Evolutionary conservation across 2,888 invertebrate genomes (phyloP), one percentile per base, ranked within the genome.

Genomic region (Oligia strigilis): DNA sequence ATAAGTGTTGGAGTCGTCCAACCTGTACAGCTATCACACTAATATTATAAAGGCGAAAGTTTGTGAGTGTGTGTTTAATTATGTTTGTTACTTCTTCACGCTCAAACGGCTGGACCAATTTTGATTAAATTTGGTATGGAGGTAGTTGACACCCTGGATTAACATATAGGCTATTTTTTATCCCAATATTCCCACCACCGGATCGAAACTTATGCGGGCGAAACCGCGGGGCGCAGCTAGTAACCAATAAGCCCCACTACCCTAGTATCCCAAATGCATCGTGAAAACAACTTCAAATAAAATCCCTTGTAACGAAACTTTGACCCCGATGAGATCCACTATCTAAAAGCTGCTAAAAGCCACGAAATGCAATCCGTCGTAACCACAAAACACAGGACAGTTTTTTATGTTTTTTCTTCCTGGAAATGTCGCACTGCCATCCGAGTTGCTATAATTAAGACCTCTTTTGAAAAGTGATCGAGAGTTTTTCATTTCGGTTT

Each of bases 401-500:
- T 17, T 46, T 69, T 36, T 55, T 67, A 23, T 29, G 4, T 36
- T 43, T 75, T 78, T 73, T 36, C 2, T 40, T 40, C 19, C 52
- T 23, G 29, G 43, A 36, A 67, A 67, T 40, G n/a, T 29, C 46
- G n/a, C 52, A 58, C 52, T 62, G 58, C 40, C 65, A 67, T 70
- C 67, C 55, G 64, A 77, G 75, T 80, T 80, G 43, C 77, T 82
- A 78, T 85, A 85, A 87, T 80, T 76, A 84, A 76, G 82, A 79
- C 19, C 46, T 66, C 75, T 78, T 79, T 86, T 85, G 83, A 86
- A 85, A 80, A 77, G 62, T 77, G 84, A 83, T 80, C 75, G 71
- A 70, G 64, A 73, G 77, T 58, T 80, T 85, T 87, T 84, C 75
- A 84, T 87, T 87, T 82, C 72, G 55, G 69, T 76, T 82, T 80